Conservation (phyloP, 2,113 vertebrate genomes). For the Malaclemys terrapin region DNA sequence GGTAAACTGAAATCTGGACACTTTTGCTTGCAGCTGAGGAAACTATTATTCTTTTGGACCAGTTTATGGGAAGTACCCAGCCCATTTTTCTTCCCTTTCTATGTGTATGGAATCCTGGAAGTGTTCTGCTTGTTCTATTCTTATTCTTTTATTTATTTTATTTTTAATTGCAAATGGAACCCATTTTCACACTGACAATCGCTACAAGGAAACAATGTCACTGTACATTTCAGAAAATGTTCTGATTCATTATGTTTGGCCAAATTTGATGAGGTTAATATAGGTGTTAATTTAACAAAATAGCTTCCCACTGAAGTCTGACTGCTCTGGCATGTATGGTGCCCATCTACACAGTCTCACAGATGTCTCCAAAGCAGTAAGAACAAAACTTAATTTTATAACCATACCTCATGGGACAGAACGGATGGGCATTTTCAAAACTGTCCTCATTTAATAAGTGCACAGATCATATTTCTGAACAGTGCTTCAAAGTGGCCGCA, state of each 20-base stretch:
- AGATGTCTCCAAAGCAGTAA: background rate
- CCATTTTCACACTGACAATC: background rate
- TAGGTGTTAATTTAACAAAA: background rate
- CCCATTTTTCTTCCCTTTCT: too few relatives aligned
- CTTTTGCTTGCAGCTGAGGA: too few relatives aligned
- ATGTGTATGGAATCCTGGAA: too few relatives aligned
- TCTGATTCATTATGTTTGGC: conserved; percentile 6
- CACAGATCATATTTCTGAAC: background rate
- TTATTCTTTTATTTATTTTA: background rate
- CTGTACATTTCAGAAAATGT: conserved; percentile 12
- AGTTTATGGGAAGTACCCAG: too few relatives aligned
- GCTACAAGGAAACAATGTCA: conserved; percentile 6
- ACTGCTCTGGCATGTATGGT: background rate
- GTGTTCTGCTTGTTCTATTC: too few relatives aligned
- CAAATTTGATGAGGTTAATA: background rate
- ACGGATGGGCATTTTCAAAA: too few relatives aligned
- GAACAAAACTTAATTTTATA: background rate
- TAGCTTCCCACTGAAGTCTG: background rate
- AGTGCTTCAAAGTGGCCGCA: background rate
- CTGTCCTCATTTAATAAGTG: background rate
- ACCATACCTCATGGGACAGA: background rate
- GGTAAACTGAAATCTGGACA: too few relatives aligned
- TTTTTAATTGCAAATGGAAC: conserved; percentile 28
- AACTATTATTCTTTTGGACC: too few relatives aligned
- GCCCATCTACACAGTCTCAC: background rate